A percentile compares a stretch with the other conserved stretches of the same genome.
phyloP scores from a whole-genome alignment of 53 echinoderm and acorn worm species.

The Astropecten irregularis region DNA sequence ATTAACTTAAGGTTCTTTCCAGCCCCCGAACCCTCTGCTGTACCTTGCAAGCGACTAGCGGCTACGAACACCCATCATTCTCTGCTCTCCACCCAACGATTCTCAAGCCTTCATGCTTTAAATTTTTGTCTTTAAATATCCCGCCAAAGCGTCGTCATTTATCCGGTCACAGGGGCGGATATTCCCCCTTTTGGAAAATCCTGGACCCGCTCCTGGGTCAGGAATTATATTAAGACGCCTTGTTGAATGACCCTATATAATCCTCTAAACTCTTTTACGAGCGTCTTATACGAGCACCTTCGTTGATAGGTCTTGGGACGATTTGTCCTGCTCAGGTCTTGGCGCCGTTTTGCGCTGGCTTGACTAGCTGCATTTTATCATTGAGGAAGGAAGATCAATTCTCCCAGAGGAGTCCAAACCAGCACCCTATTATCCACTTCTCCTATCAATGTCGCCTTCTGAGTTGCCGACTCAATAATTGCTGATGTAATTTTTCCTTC shows the following conservation, averaged over 20 bases:
- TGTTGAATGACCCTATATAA: background rate
- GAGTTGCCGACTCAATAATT: no score
- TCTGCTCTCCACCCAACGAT: slow-evolving; percentile 26
- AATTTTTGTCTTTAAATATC: slow-evolving; percentile 42
- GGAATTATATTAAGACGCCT: slow-evolving; percentile 35
- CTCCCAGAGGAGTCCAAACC: no score
- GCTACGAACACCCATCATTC: slow-evolving; percentile 21
- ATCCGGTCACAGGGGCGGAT: no score
- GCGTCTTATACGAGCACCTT: background rate
- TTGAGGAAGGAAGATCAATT: no score
- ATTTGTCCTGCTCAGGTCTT: background rate
- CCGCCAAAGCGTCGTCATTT: slow-evolving; percentile 32
- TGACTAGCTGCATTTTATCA: background rate
- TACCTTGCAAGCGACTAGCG: slow-evolving; percentile 42
- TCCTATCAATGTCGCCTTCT: no score
- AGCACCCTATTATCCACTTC: no score
- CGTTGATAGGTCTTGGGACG: background rate
- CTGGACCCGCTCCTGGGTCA: no score
- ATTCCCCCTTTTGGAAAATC: no score
- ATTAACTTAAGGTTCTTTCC: background rate
- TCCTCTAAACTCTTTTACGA: background rate
- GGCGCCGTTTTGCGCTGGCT: background rate
- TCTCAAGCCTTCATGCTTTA: slow-evolving; percentile 34
- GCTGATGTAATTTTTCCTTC: no score
- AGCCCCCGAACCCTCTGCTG: slow-evolving; percentile 2